Base-by-base conservation (phyloP, 2,113 vertebrate species). In the Pholis gunnellus region DNA sequence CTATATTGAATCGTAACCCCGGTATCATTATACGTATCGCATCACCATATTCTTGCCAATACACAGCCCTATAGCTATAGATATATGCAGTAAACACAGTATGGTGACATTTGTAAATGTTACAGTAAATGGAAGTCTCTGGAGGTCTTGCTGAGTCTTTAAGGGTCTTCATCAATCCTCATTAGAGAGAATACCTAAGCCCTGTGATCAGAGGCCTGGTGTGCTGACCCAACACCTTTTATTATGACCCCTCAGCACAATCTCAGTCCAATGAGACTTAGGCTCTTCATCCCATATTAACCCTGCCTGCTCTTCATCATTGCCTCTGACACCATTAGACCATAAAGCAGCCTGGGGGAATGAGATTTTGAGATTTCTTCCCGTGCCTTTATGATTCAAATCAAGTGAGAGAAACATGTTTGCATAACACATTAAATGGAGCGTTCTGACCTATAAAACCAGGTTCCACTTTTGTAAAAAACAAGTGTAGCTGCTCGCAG, bases 231-330 rank as follows among this genome's bases (percentile, higher is more conserved):
- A 74, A 84, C 81, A 90, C 36, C 17, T 63, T 85, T 6, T 83
- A 77, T 80, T 75, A 79, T 91, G 83, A 90, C 59, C 88, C 82
- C 79, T 91, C 89, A 87, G 87, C 89, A 90, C 72, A 87, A 79
- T 78, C 66, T 22, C 74, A 72, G 61, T 69, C 60, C 64, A 38
- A n/a, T 71, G 31, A 79, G 81, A 80, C 56, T 86, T 76, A 88
- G 86, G 52, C 73, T 72, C 75, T 67, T 91, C 81, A 88, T 89
- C 87, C 75, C 83, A 72, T 86, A 87, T 87, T 87, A 89, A 83
- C 78, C 80, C 78, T 79, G 50, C 36, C 57, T 42, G 40, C 40
- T 61, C 46, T 46, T 50, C n/a, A 60, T 72, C 31, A 40, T 67
- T 44, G 67, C 36, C 61, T 44, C 17, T 38, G 54, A 78, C 54